Percentiles rank a stretch among this genome's conserved stretches.
These are phyloP conservation scores for Alexandromys fortis DNA, from an alignment of 2,113 vertebrate species.

Conservation along the genomic window DNA sequence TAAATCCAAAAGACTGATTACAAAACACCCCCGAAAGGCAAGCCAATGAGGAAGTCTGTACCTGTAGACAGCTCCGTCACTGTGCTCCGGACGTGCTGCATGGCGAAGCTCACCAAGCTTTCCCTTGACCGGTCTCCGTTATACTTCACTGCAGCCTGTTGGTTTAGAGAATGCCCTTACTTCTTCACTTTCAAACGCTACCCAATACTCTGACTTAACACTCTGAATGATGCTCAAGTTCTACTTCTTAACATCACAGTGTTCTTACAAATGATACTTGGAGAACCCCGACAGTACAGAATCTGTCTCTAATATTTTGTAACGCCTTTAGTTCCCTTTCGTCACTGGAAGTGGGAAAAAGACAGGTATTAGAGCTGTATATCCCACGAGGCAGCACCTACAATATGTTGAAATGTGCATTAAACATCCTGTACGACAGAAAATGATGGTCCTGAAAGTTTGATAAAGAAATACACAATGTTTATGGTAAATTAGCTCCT, in stretches of 20 bases:
- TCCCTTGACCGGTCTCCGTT: slow-evolving; percentile 92
- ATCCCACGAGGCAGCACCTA: not conserved
- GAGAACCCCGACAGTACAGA: not conserved
- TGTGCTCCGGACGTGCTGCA: slow-evolving; percentile 93
- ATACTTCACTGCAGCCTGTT: slow-evolving; percentile 94
- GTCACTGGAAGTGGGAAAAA: not conserved
- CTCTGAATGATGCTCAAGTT: slow-evolving; percentile 1
- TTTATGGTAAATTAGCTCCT: slow-evolving; percentile 37
- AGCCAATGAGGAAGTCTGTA: slow-evolving; percentile 76
- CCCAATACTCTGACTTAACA: not conserved
- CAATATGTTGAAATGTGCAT: not conserved
- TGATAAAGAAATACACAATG: slow-evolving; percentile 15
- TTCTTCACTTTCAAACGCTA: slow-evolving; percentile 41
- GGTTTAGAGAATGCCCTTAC: slow-evolving; percentile 39
- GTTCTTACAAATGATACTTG: slow-evolving; percentile 36
- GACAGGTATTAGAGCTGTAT: not conserved
- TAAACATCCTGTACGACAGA: not conserved
- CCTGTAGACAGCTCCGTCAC: slow-evolving; percentile 95
- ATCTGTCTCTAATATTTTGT: not conserved
- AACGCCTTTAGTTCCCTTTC: slow-evolving; percentile 21
- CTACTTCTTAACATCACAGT: not conserved
- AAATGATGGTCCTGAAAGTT: slow-evolving; percentile 25
- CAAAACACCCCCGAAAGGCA: slow-evolving; percentile 13
- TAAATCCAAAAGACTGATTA: slow-evolving; percentile 34
- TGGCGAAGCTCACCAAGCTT: slow-evolving; percentile 91